Evolutionary conservation across 2,113 vertebrate species (phyloP), one percentile per base, ranked within the genome.

Genomic region (Sorex araneus): DNA sequence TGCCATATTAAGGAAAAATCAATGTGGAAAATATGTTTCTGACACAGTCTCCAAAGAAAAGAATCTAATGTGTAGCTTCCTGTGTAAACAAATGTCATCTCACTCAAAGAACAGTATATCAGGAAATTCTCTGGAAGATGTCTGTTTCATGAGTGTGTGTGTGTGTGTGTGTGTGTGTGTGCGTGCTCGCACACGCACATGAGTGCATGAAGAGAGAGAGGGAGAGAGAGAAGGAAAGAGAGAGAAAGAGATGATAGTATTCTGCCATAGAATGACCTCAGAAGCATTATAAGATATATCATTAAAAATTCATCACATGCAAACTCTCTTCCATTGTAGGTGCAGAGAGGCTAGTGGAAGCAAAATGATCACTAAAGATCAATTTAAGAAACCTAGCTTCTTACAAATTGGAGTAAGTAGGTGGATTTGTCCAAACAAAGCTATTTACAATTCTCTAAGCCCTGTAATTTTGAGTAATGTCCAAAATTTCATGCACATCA

Each of bases 271-370:
- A 80, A 87, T 91, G 78, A 95, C 86, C 92, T 95, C 91, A 90
- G 89, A 84, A 78, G 64, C 81, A 90, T 27, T 89, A 21, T 74
- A 82, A 90, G 80, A 47, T 21, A 87, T 73, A 73, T 87, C 94
- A 96, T 95, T 94, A 95, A 97, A 96, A 90, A 96, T 91, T 84
- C 64, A 96, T 9, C 74, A 87, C 75, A 80, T 43, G 70, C 23
- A 50, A 84, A 86, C 23, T 84, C 27, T 74, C 74, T 78, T 83
- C 81, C 63, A 84, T 8, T 88, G 78, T 4, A 36, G 57, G 88
- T 0, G 0, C 19, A 0, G 0, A 96, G 66, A 90, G 1, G 0
- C 0, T 90, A 92, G 0, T n/a, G 84, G 71, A 95, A 92, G 87
- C 30, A 87, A 92, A 60, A n/a, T 43, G 36, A 90, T 90, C 93